Conservation (phyloP, 2,888 invertebrate genomes). For the Ashinkailepas kermadecensis region DNA sequence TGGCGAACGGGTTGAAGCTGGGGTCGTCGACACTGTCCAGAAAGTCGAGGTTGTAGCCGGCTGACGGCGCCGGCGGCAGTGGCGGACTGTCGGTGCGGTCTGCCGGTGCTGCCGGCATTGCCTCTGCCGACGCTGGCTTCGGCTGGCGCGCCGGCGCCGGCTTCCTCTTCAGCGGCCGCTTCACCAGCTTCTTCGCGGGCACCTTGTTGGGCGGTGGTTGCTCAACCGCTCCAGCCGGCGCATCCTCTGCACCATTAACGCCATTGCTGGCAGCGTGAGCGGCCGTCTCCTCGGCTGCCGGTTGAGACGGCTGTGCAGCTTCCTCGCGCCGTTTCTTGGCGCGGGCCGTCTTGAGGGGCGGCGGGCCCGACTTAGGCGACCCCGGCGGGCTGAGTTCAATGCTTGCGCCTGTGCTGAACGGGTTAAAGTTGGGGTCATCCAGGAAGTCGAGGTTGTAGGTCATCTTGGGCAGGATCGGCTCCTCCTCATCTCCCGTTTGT, state of each 20-base stretch:
- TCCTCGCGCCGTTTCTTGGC: slow-evolving; percentile 7
- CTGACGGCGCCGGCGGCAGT: slow-evolving; percentile 21
- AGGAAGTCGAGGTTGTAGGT: slow-evolving; percentile 20
- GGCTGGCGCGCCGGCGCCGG: not conserved
- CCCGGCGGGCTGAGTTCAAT: not conserved
- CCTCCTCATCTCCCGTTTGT: not conserved
- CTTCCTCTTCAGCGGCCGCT: not conserved
- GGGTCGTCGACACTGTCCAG: slow-evolving; percentile 31
- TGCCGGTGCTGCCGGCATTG: not conserved
- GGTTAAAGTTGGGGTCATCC: slow-evolving; percentile 25
- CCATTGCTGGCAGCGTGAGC: not conserved
- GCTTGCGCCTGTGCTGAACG: slow-evolving; percentile 21
- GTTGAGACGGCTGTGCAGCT: not conserved
- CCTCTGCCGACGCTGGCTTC: not conserved
- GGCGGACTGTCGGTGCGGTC: not conserved
- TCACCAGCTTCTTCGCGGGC: not conserved
- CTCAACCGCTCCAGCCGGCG: not conserved
- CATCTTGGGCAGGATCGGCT: not conserved
- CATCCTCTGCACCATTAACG: too few relatives aligned
- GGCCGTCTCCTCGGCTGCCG: not conserved
- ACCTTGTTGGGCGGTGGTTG: not conserved
- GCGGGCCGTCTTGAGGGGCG: not conserved
- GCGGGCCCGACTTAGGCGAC: not conserved
- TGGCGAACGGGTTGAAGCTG: slow-evolving; percentile 33
- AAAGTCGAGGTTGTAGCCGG: slow-evolving; percentile 32